Evolutionary conservation across 2,888 invertebrate species (phyloP).

Genomic region (Petrophora chlorosata): DNA sequence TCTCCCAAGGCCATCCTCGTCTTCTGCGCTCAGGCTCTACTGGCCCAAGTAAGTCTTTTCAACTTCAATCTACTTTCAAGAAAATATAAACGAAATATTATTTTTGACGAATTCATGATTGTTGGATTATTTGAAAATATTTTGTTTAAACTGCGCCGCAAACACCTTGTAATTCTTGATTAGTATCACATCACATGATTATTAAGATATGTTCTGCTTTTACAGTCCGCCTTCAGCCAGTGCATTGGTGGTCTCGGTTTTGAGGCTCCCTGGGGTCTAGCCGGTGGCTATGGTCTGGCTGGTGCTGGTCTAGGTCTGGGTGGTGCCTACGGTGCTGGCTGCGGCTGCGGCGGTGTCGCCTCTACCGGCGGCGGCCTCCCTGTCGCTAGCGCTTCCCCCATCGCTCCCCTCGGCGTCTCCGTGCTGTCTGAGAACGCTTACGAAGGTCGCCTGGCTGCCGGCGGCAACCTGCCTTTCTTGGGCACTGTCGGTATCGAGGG

Average conservation of each 20-base stretch:
- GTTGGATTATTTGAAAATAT: no score
- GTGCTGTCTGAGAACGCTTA: constrained; percentile 51
- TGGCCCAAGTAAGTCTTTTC: constrained; percentile 34
- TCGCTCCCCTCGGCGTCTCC: constrained; percentile 47
- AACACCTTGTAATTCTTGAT: neutral
- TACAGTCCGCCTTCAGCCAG: constrained; percentile 20
- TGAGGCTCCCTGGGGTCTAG: neutral
- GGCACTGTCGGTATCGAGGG: constrained; percentile 50
- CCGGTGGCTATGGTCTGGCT: neutral
- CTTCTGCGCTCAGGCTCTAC: constrained; percentile 40
- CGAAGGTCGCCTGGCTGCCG: constrained; percentile 47
- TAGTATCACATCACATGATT: neutral
- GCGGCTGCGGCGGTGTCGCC: constrained; percentile 29
- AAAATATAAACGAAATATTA: no score
- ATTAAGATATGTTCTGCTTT: neutral
- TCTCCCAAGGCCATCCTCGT: constrained; percentile 36
- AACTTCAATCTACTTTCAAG: no score
- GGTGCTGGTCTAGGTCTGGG: constrained; percentile 1
- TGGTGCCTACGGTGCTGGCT: constrained; percentile 9
- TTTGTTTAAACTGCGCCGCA: no score
- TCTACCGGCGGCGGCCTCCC: constrained; percentile 45
- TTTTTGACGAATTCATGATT: no score
- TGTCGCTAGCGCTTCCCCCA: constrained; percentile 43
- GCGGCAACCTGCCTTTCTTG: constrained; percentile 52
- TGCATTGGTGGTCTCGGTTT: constrained; percentile 4